A percentile compares a stretch with the other conserved stretches of the same genome.
Evolutionary conservation across 2,797 vertebrate species (phyloP).

Genomic region (Myotis daubentonii): DNA sequence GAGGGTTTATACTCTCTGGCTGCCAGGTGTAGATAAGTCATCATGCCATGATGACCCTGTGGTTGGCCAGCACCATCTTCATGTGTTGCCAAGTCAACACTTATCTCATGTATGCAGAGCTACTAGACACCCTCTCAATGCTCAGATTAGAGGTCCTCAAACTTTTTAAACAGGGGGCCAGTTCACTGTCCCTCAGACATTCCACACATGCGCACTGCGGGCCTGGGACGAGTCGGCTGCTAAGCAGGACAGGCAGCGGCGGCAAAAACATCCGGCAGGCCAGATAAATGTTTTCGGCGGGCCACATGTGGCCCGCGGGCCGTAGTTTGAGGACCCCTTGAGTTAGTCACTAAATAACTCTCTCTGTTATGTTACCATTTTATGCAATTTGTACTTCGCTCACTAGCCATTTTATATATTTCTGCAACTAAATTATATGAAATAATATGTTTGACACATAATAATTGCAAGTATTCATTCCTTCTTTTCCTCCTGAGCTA

Average conservation of each 20-base stretch:
- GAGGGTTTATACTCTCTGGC: neutral
- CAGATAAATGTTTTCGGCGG: no score
- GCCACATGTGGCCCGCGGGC: no score
- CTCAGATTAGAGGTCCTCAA: no score
- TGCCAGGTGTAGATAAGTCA: neutral
- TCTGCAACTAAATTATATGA: slow-evolving; percentile 29
- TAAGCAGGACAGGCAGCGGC: no score
- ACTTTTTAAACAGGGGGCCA: no score
- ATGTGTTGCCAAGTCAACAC: neutral
- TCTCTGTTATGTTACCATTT: neutral
- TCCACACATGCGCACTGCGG: no score
- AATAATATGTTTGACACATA: neutral
- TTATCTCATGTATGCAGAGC: neutral
- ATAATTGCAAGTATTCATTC: neutral
- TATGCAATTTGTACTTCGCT: neutral
- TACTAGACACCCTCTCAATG: neutral
- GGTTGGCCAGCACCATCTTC: neutral
- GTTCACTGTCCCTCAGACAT: no score
- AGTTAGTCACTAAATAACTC: neutral
- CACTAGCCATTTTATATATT: neutral
- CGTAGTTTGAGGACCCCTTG: no score
- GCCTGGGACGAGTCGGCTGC: no score
- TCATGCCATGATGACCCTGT: neutral
- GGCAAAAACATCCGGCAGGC: no score
- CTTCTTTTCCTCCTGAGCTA: neutral